Evolutionary conservation across 1,140 invertebrate genomes (phyloP).

Genomic region (Colletes gigas): DNA sequence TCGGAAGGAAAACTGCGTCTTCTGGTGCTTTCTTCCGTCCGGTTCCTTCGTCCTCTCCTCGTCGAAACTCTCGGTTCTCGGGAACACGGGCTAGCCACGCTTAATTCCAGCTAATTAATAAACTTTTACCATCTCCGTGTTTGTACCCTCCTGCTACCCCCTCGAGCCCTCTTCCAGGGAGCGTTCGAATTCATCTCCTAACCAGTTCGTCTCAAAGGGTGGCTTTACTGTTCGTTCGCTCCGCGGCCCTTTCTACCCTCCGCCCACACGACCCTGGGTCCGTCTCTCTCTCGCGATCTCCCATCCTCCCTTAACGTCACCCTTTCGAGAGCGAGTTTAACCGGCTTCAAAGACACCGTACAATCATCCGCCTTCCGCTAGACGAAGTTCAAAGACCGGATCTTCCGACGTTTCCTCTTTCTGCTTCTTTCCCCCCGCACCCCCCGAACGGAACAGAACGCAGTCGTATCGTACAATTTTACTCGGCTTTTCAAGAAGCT

Average conservation of each 20-base stretch:
- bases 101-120: conserved; percentile 79
- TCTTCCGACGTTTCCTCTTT: conserved; percentile 36
- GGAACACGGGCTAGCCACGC: conserved; percentile 59
- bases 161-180: conserved; percentile 32
- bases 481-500: neutral
- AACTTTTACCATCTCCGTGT: conserved; percentile 77
- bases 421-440: neutral
- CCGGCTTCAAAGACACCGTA: conserved; percentile 65
- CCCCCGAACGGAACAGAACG: neutral
- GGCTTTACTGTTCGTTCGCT: conserved; percentile 68
- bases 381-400: conserved; percentile 59
- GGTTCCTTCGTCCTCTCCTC: neutral
- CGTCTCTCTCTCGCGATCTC: conserved; percentile 8
- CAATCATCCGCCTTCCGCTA: conserved; percentile 58
- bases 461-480: conserved; percentile 1
- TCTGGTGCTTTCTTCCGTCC: conserved; percentile 26
- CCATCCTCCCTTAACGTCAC: conserved; percentile 38
- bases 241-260: conserved; percentile 42
- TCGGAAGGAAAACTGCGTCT: conserved; percentile 41
- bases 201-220: conserved; percentile 74
- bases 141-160: conserved; percentile 59
- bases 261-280: neutral
- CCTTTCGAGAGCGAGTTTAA: conserved; percentile 60
- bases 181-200: conserved; percentile 75
- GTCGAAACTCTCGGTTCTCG: conserved; percentile 34